phyloP scores from a whole-genome alignment of 1,140 invertebrate species.

The Matsumurasca onukii region DNA sequence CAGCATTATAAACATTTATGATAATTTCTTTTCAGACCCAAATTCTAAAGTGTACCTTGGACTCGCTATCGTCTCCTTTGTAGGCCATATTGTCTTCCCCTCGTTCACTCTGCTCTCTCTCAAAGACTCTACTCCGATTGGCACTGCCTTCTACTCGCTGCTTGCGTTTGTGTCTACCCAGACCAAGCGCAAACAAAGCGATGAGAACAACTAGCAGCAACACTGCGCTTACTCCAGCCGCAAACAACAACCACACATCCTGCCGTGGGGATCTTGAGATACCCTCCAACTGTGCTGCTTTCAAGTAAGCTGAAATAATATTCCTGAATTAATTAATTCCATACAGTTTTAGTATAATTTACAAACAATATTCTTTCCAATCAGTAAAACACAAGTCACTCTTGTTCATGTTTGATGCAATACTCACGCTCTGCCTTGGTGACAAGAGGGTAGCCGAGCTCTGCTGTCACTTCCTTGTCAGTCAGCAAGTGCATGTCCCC shows the following conservation, averaged over 20 bases:
- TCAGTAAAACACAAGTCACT: neutral
- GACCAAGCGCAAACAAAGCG: conserved; percentile 57
- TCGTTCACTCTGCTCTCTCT: conserved; percentile 29
- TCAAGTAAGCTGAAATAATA: conserved; percentile 39
- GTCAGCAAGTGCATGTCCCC: conserved; percentile 75
- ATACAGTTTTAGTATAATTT: too few species aligned
- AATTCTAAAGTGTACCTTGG: too few species aligned
- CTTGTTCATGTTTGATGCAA: conserved; percentile 4
- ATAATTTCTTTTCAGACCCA: too few species aligned
- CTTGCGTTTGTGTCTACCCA: conserved; percentile 56
- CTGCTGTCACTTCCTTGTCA: conserved; percentile 69
- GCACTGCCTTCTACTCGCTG: conserved; percentile 29
- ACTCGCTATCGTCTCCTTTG: conserved; percentile 33
- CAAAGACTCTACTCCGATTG: conserved; percentile 39
- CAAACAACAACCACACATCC: conserved; percentile 63
- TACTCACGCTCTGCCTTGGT: conserved; percentile 80
- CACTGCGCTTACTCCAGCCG: conserved; percentile 59
- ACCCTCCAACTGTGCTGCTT: conserved; percentile 57
- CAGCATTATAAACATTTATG: too few species aligned
- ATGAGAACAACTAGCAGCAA: conserved; percentile 63
- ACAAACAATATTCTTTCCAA: neutral
- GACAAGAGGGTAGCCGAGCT: conserved; percentile 71
- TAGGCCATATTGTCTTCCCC: conserved; percentile 34
- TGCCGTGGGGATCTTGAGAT: conserved; percentile 51
- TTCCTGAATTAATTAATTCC: too few species aligned